Conservation (phyloP, 2,888 invertebrate species). For the Stenotaenia linearis region DNA sequence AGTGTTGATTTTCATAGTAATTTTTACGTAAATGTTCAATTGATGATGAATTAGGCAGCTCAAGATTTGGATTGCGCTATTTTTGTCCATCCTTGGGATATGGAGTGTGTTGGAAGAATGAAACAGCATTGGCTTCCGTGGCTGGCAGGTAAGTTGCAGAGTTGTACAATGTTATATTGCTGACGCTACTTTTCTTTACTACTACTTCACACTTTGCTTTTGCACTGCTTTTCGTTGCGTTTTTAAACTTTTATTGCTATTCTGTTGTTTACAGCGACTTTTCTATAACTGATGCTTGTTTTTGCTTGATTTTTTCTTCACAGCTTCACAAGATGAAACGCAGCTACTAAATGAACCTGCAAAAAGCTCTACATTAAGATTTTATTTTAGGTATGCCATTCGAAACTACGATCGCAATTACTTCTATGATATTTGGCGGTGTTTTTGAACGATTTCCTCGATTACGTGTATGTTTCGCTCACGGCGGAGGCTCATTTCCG, state of each 20-base stretch:
- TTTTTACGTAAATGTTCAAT: neutral
- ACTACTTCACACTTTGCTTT: too few species aligned
- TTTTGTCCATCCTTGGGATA: slow-evolving; percentile 59
- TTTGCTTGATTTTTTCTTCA: too few species aligned
- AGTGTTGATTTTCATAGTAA: neutral
- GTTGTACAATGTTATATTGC: too few species aligned
- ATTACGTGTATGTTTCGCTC: slow-evolving; percentile 52
- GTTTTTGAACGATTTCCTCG: slow-evolving; percentile 50
- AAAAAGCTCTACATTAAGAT: too few species aligned
- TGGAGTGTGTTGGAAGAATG: slow-evolving; percentile 51
- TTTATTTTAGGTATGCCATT: slow-evolving; percentile 53
- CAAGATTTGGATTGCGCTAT: slow-evolving; percentile 50
- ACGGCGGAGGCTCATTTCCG: slow-evolving; percentile 54
- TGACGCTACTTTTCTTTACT: too few species aligned
- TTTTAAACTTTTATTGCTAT: too few species aligned
- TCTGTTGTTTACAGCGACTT: too few species aligned
- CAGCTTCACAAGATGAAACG: too few species aligned
- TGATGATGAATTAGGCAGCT: slow-evolving; percentile 46
- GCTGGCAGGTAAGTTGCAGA: slow-evolving; percentile 50
- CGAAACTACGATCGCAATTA: slow-evolving; percentile 54
- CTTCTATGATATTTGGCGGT: slow-evolving; percentile 53
- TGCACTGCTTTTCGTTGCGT: too few species aligned
- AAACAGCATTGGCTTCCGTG: slow-evolving; percentile 55
- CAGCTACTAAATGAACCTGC: too few species aligned
- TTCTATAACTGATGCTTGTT: too few species aligned